Evolutionary conservation across 2,888 invertebrate species (phyloP).

Genomic region (Pristionchus exspectatus): DNA sequence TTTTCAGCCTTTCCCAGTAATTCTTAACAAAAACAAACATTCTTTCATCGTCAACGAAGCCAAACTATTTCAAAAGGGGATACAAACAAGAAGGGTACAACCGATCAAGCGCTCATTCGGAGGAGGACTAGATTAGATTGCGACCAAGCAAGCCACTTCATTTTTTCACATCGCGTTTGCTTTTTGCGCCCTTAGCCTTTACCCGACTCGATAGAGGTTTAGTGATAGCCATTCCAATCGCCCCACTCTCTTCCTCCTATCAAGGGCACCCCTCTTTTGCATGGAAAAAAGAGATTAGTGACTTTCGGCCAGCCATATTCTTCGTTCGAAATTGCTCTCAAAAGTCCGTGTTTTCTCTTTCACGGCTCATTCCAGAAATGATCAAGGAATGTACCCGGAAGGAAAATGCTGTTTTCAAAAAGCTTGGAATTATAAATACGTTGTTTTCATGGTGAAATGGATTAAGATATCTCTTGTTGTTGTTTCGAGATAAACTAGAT

Average conservation of each 20-base stretch:
- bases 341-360: neutral
- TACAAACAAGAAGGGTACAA: neutral
- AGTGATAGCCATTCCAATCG: neutral
- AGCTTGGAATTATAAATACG: neutral
- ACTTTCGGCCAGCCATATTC: neutral
- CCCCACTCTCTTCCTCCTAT: neutral
- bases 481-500: neutral
- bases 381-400: neutral
- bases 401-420: neutral
- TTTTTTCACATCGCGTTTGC: neutral
- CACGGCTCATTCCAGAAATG: neutral
- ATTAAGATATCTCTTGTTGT: neutral
- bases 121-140: neutral
- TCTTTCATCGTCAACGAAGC: neutral
- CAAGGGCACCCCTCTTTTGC: slow-evolving; percentile 5
- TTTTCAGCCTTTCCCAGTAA: neutral
- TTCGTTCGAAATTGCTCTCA: neutral
- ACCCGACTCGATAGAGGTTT: neutral
- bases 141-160: neutral
- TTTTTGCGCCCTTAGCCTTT: neutral
- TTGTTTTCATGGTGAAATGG: neutral
- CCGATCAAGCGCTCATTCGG: neutral
- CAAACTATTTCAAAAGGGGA: neutral
- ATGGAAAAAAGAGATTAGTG: neutral
- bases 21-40: neutral